Base-by-base conservation (phyloP, 2,113 vertebrate species). In the Vicugna pacos region DNA sequence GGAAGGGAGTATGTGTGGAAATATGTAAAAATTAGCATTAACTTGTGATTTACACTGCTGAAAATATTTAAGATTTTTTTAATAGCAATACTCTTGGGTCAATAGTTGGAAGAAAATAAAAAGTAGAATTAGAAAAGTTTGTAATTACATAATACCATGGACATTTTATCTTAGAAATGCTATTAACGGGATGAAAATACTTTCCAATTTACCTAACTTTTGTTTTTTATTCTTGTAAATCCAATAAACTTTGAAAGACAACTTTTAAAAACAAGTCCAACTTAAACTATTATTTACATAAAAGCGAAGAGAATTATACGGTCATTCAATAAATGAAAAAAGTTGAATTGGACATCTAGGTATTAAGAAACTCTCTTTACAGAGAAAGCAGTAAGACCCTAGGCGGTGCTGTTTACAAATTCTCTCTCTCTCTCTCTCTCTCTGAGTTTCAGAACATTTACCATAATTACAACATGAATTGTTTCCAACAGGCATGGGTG, bases 91-190 rank as follows among this genome's bases (percentile, higher is more conserved):
- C 52, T 77, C 38, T 38, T 67, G 48, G 42, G 42, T 91, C 24
- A 91, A 13, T 64, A 91, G 87, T 94, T 92, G 38, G 62, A 79
- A 95, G 48, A 22, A 94, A 94, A 73, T 7, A 58, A 90, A 73
- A 85, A 79, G 46, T 3, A 72, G 24, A 93, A 91, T 60, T 60
- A 89, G 79, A 85, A 84, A 85, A 90, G 83, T 48, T 89, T 65
- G 8, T 15, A 64, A 46, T 77, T 32, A 50, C 3, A 24, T 73
- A 67, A 80, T 77, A 60, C 20, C 82, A 64, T 24, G 1, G 85
- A 56, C 20, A 93, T 62, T 93, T 96, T 32, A 85, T 32, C 83
- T 85, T n/a, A 77, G 32, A 90, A 94, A 82, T 65, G 35, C 82
- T 58, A 75, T 58, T 88, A 87, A 77, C 30, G 64, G 56, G 69